These are phyloP conservation scores for Vulpes vulpes DNA, from an alignment of 2,113 vertebrate genomes.

Conservation along the genomic window DNA sequence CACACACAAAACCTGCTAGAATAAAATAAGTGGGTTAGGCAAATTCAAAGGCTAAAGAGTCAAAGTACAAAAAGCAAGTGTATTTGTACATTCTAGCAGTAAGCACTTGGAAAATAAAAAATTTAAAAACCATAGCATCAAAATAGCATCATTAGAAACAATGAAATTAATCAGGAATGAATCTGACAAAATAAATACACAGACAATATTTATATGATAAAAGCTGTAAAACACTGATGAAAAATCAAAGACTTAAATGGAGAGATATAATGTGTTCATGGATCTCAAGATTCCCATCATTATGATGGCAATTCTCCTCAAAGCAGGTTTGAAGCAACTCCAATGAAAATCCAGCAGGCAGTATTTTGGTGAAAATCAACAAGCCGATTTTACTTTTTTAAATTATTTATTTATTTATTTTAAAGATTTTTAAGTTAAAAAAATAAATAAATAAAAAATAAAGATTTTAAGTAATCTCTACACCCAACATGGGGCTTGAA, in stretches of 20 bases:
- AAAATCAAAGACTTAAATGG: background rate
- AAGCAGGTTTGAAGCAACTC: background rate
- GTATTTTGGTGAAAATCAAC: background rate
- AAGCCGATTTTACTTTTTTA: background rate
- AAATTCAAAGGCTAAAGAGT: conserved; percentile 47
- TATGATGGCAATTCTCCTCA: background rate
- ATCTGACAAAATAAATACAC: background rate
- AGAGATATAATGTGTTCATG: background rate
- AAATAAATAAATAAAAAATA: background rate
- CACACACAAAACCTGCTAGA: background rate
- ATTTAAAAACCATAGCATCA: background rate
- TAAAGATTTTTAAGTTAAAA: background rate
- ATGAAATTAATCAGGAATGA: background rate
- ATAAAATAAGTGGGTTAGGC: background rate
- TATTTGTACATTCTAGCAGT: background rate
- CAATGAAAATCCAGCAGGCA: background rate
- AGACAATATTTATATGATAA: background rate
- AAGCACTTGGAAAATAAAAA: background rate
- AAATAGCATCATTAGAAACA: background rate
- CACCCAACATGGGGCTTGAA: background rate
- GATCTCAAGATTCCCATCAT: background rate
- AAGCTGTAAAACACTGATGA: conserved; percentile 21
- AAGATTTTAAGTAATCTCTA: background rate
- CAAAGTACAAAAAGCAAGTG: background rate
- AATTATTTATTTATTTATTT: background rate